Evolutionary conservation across 2,888 invertebrate species (phyloP).

Genomic region (Apotomis betuletana): DNA sequence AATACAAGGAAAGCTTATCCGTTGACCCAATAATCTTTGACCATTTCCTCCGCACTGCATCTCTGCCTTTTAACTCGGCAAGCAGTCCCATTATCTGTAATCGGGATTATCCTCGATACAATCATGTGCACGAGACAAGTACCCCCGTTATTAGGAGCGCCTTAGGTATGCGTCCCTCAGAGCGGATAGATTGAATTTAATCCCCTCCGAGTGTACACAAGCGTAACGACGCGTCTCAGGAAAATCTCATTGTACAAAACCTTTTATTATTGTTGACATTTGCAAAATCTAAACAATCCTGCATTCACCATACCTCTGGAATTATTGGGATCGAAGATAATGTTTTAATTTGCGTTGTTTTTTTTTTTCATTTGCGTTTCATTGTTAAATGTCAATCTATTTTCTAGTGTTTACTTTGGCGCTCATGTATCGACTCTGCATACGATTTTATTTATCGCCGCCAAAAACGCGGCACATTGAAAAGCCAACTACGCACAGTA

Average conservation of each 20-base stretch:
- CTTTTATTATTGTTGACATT: constrained; percentile 29
- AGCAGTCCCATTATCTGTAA: constrained; percentile 60
- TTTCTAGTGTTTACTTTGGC: no score
- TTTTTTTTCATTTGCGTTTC: neutral
- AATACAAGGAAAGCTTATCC: neutral
- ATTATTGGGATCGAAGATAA: neutral
- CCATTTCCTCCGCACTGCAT: neutral
- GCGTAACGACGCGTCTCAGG: constrained; percentile 31
- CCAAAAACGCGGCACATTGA: no score
- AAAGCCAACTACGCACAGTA: no score
- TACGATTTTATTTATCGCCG: no score
- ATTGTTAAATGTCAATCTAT: neutral
- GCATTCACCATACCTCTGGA: neutral
- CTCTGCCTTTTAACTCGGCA: constrained; percentile 34
- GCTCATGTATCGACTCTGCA: no score
- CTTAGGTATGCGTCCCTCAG: constrained; percentile 53
- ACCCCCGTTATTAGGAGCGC: constrained; percentile 57
- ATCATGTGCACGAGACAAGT: constrained; percentile 61
- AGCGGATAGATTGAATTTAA: constrained; percentile 42
- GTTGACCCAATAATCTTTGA: constrained; percentile 1
- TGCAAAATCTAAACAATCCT: constrained; percentile 23
- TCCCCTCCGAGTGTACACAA: constrained; percentile 41
- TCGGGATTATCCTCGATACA: constrained; percentile 70
- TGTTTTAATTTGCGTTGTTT: neutral
- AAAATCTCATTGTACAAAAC: constrained; percentile 23